Percentiles rank a stretch among this genome's conserved stretches.
phyloP scores from a whole-genome alignment of 2,113 vertebrate genomes.

The Catharus bicknelli region DNA sequence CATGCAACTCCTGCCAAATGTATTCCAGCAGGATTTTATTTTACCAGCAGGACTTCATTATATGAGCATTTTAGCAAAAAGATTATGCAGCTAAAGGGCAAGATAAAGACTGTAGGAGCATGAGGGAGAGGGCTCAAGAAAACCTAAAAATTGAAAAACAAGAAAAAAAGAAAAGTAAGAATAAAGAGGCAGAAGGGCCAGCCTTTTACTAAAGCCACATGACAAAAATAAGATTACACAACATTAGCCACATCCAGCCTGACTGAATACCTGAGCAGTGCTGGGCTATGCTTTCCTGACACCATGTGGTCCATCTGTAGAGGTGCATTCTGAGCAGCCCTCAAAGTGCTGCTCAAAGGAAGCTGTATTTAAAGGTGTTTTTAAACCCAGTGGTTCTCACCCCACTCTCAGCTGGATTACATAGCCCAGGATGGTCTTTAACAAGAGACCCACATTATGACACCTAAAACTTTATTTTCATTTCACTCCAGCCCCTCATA shows the following conservation, averaged over 20 bases:
- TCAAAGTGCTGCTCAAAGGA: background rate
- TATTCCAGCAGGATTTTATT: background rate
- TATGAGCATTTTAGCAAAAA: background rate
- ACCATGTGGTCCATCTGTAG: constrained; percentile 8
- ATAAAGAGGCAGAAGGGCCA: background rate
- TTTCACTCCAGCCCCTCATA: background rate
- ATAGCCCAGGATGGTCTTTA: background rate
- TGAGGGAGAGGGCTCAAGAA: background rate
- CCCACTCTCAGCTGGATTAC: rapidly evolving
- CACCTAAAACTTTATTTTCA: background rate
- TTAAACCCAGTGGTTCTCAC: background rate
- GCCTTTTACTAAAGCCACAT: background rate
- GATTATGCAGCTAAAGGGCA: background rate
- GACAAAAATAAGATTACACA: background rate
- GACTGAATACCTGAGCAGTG: background rate
- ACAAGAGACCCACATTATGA: background rate
- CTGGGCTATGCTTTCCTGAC: background rate
- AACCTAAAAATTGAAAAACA: background rate
- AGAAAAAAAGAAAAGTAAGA: background rate
- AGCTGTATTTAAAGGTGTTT: background rate
- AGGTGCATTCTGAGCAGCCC: background rate
- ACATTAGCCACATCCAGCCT: background rate
- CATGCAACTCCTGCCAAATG: background rate
- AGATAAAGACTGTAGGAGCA: background rate
- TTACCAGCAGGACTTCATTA: background rate